Evolutionary conservation across 2,888 invertebrate species (phyloP).

Genomic region (Stenichneumon culpator): DNA sequence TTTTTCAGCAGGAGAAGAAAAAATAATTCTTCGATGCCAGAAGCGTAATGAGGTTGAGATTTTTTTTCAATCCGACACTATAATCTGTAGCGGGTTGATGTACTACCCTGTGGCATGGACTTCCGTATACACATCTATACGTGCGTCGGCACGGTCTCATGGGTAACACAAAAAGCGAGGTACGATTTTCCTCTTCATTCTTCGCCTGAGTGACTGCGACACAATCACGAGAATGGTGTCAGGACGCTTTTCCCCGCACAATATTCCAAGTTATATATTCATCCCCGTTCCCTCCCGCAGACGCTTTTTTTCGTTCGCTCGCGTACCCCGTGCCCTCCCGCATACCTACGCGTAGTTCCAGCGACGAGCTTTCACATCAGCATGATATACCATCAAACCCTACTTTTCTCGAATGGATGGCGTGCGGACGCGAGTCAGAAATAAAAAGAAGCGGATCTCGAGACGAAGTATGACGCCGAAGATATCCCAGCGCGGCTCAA

Average conservation of each 20-base stretch:
- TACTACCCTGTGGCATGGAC: not conserved
- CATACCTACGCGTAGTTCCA: slow-evolving; percentile 24
- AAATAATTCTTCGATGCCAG: not conserved
- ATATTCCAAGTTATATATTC: slow-evolving; percentile 45
- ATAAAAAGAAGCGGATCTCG: slow-evolving; percentile 59
- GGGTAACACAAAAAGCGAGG: slow-evolving; percentile 28
- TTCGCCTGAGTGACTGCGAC: slow-evolving; percentile 42
- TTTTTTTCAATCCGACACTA: slow-evolving; percentile 18
- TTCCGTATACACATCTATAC: not conserved
- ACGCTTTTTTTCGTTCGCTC: slow-evolving; percentile 27
- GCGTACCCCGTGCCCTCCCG: slow-evolving; percentile 3
- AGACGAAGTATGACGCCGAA: slow-evolving; percentile 32
- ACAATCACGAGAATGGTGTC: slow-evolving; percentile 54
- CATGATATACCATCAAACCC: slow-evolving; percentile 67
- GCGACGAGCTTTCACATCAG: slow-evolving; percentile 60
- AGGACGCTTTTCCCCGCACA: slow-evolving; percentile 38
- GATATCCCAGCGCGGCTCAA: slow-evolving; percentile 22
- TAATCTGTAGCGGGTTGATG: slow-evolving; percentile 9
- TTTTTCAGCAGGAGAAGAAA: not conserved
- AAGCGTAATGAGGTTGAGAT: not conserved
- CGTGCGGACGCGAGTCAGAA: slow-evolving; percentile 40
- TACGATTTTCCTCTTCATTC: slow-evolving; percentile 45
- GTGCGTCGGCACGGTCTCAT: slow-evolving; percentile 10
- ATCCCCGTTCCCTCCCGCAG: slow-evolving; percentile 15
- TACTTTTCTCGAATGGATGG: slow-evolving; percentile 67